Percentiles rank a stretch among this genome's conserved stretches.
Evolutionary conservation across 2,797 vertebrate genomes (phyloP).

Genomic region (Thalassophryne amazonica): DNA sequence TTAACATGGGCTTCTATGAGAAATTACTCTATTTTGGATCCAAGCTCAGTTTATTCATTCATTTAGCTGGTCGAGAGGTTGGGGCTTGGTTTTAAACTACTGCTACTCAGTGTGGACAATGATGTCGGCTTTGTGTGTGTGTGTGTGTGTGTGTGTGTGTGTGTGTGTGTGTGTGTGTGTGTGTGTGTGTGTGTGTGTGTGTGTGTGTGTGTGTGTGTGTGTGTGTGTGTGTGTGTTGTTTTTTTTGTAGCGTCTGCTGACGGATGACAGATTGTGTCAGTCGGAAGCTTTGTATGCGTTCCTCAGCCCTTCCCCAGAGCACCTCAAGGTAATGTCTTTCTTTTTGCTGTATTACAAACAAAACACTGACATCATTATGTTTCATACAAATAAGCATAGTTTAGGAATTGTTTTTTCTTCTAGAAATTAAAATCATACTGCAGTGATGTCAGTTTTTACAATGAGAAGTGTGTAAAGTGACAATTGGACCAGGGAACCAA

Average conservation of each 20-base stretch:
- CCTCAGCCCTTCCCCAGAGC: slow-evolving; percentile 94
- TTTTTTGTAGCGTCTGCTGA: slow-evolving; percentile 75
- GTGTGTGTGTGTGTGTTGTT: not conserved
- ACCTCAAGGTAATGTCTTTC: slow-evolving; percentile 84
- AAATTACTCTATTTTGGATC: too few relatives aligned
- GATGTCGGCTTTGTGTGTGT: not conserved
- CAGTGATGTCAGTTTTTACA: too few relatives aligned
- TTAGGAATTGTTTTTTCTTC: not conserved
- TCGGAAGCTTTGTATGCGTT: slow-evolving; percentile 97
- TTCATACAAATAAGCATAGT: not conserved
- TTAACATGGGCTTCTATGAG: too few relatives aligned
- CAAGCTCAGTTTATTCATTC: too few relatives aligned
- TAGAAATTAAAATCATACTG: too few relatives aligned
- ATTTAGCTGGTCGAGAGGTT: too few relatives aligned
- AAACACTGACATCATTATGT: not conserved
- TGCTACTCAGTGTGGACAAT: not conserved
- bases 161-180: slow-evolving; percentile 4
- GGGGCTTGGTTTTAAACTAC: not conserved
- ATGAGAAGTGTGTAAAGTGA: too few relatives aligned
- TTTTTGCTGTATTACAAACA: not conserved
- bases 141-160: slow-evolving; percentile 7
- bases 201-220: too few relatives aligned
- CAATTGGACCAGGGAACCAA: too few relatives aligned
- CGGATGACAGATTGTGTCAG: slow-evolving; percentile 93
- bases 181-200: slow-evolving; percentile 7